Evolutionary conservation across 2,797 vertebrate genomes (phyloP), one percentile per base, ranked within the genome.

Genomic region (Chelon labrosus): DNA sequence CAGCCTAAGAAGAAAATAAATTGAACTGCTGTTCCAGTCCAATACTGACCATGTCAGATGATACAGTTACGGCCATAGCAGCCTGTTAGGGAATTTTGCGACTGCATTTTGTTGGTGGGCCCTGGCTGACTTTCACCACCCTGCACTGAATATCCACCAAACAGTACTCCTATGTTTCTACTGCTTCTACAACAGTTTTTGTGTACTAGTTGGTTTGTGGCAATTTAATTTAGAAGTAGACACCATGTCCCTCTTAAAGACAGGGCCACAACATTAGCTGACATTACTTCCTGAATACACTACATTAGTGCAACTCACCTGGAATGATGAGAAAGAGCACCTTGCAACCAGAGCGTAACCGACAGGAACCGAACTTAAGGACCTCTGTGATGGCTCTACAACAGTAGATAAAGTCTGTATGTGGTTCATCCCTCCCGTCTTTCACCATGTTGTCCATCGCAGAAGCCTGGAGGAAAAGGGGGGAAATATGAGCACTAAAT

Each of bases 281-380:
- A 8, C 31, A 35, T 35, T 35, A 35, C 31, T 35, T 35, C 31
- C 31, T 35, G 31, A 35, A 35, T 35, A 35, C 31, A 8, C 31
- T 35, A 7, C 7, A 35, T 35, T 35, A 35, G 31, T 35, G 31
- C 31, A 35, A 35, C 31, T 79, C 91, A 97, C 97, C 97, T 84
- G 97, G 94, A 87, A 98, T 95, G 80, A 98, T 79, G 27, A 98
- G 94, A 83, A 98, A 92, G 37, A 98, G 93, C 3, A 95, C 58
- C 38, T 69, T 90, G 73, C 92, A 80, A 72, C 85, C 90, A 5
- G 91, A 77, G 25, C 95, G 89, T 62, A 97, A 88, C 41, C 89
- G 94, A 89, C 80, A 84, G 11, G 95, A 86, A 5, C 98, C 98
- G 84, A 95, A 97, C 63, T 96, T 97, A 2, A 99, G 87, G 42